Conservation (phyloP, 1,140 invertebrate species). For the Hylaeus anthracinus region DNA sequence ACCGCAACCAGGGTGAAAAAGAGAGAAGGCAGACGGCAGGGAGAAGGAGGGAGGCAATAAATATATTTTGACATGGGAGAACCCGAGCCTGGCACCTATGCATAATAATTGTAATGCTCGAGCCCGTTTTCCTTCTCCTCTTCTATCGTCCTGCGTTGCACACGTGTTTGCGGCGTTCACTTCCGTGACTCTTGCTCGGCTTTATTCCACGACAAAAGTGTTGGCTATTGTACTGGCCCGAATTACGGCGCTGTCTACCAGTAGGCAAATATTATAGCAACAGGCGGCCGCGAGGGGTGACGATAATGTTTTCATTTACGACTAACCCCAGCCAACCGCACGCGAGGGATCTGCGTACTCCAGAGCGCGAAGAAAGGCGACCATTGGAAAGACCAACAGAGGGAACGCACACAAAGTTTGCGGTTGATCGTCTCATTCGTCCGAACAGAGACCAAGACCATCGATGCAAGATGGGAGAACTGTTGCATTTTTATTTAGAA, state of each 20-base stretch:
- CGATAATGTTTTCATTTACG: constrained; percentile 77
- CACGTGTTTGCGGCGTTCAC: constrained; percentile 23
- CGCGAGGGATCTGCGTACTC: background rate
- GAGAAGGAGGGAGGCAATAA: constrained; percentile 73
- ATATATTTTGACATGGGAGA: constrained; percentile 82
- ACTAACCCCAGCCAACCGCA: constrained; percentile 55
- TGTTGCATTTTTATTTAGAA: no score
- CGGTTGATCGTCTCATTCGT: background rate
- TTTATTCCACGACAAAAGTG: constrained; percentile 51
- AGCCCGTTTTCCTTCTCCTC: background rate
- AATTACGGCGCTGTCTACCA: constrained; percentile 73
- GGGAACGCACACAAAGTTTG: background rate
- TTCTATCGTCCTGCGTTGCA: background rate
- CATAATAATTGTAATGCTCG: constrained; percentile 73
- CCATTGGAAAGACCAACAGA: no score
- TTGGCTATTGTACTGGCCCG: constrained; percentile 67
- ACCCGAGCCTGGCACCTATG: constrained; percentile 68
- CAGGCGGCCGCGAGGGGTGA: constrained; percentile 69
- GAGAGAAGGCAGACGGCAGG: constrained; percentile 23
- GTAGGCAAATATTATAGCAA: constrained; percentile 79
- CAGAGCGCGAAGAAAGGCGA: background rate
- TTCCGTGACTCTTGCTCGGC: constrained; percentile 39
- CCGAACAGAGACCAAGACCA: background rate
- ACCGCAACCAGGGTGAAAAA: constrained; percentile 68
- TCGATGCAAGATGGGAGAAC: background rate